Conservation (phyloP, 2,113 vertebrate species). For the Siphamia tubifer region DNA sequence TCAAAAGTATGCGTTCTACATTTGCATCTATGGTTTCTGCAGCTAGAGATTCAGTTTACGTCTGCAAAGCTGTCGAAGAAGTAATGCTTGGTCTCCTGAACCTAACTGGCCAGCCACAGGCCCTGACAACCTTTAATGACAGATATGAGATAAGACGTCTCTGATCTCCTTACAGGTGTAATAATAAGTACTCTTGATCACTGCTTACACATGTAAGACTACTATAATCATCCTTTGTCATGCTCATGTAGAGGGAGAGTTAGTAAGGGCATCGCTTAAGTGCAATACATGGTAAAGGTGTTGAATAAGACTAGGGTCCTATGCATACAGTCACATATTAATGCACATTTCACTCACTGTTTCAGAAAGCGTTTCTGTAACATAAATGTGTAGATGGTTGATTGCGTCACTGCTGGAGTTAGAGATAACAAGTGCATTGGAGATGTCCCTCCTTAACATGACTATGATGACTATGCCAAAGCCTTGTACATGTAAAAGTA, state of each 20-base stretch:
- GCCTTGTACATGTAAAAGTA: conserved; percentile 35
- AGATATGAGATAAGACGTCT: conserved; percentile 7
- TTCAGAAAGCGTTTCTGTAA: conserved; percentile 14
- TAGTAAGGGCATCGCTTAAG: conserved; percentile 21
- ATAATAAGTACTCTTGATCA: neutral
- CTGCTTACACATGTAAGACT: neutral
- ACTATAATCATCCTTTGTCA: neutral
- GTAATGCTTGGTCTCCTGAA: neutral
- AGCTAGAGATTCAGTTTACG: neutral
- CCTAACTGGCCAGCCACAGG: neutral
- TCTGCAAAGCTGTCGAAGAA: neutral
- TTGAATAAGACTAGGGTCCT: conserved; percentile 36
- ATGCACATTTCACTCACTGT: conserved; percentile 21
- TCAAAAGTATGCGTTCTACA: neutral
- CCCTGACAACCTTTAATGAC: neutral
- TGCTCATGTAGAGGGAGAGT: neutral
- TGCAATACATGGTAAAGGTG: conserved; percentile 68
- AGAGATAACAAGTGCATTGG: conserved; percentile 34
- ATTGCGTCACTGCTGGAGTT: conserved; percentile 31
- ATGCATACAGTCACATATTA: conserved; percentile 17
- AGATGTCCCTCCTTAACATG: conserved; percentile 28
- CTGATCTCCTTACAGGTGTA: neutral
- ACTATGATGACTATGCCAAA: conserved; percentile 57
- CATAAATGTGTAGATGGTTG: conserved; percentile 1
- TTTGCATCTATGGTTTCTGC: neutral